These are phyloP conservation scores for Hermaeophaga mercurialis DNA, from an alignment of 2,888 invertebrate species.

Conservation along the genomic window DNA sequence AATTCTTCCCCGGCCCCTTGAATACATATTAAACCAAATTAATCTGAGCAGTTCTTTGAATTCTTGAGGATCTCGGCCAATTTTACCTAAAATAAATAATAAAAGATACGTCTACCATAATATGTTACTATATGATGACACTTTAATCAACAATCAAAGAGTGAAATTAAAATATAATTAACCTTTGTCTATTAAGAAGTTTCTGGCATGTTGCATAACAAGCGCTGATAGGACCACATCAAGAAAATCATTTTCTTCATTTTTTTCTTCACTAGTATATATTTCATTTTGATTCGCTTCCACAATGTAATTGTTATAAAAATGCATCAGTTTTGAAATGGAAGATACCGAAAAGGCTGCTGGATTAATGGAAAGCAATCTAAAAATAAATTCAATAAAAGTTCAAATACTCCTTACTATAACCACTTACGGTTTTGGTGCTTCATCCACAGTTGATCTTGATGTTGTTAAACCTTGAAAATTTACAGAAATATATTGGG, in stretches of 20 bases:
- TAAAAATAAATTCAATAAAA: too few species aligned
- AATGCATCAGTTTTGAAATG: slow-evolving; percentile 71
- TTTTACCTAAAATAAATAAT: slow-evolving; percentile 63
- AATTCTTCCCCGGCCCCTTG: slow-evolving; percentile 75
- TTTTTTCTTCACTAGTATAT: slow-evolving; percentile 74
- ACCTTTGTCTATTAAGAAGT: slow-evolving; percentile 68
- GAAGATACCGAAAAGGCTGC: slow-evolving; percentile 72
- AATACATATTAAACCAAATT: slow-evolving; percentile 83
- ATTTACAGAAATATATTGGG: slow-evolving; percentile 71
- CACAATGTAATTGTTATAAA: slow-evolving; percentile 87
- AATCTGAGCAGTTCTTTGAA: slow-evolving; percentile 75
- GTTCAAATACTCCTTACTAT: background rate
- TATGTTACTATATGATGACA: too few species aligned
- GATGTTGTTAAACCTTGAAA: slow-evolving; percentile 77
- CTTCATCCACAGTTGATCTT: slow-evolving; percentile 70
- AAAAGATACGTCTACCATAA: too few species aligned
- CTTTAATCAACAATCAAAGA: too few species aligned
- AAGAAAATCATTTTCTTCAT: slow-evolving; percentile 80
- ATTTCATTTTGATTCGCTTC: slow-evolving; percentile 76
- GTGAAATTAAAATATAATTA: too few species aligned
- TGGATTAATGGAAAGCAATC: slow-evolving; percentile 69
- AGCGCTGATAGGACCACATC: slow-evolving; percentile 77
- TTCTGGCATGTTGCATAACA: slow-evolving; percentile 74
- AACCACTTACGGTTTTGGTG: slow-evolving; percentile 73
- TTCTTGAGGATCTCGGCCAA: slow-evolving; percentile 68